Conservation (phyloP, 64 coral and sea anemone species). For the Orbicella faveolata region DNA sequence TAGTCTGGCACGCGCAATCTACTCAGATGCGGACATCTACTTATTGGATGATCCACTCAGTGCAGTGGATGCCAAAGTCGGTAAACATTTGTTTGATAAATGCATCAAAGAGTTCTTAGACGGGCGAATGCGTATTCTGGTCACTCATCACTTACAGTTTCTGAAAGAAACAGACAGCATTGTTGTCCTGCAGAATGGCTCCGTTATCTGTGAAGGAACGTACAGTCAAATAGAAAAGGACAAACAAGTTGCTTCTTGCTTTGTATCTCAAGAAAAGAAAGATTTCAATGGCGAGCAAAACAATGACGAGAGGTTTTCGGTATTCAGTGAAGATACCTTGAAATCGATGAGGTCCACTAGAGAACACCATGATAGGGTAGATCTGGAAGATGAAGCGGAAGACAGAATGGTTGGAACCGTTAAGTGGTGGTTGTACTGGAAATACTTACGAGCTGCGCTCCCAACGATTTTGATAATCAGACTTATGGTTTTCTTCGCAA, state of each 20-base stretch:
- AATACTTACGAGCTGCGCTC: constrained; percentile 36
- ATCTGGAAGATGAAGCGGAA: constrained; percentile 53
- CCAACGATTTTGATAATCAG: neutral
- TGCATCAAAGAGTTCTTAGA: constrained; percentile 34
- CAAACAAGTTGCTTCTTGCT: neutral
- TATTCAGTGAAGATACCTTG: neutral
- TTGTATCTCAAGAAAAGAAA: neutral
- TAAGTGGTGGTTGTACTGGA: constrained; percentile 51
- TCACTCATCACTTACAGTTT: constrained; percentile 50
- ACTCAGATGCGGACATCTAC: constrained; percentile 59
- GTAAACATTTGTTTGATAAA: constrained; percentile 46
- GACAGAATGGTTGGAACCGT: constrained; percentile 34
- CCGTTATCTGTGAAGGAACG: neutral
- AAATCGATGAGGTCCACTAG: neutral
- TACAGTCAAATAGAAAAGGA: neutral
- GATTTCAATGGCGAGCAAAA: neutral
- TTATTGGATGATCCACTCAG: constrained; percentile 71
- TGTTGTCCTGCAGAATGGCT: constrained; percentile 14
- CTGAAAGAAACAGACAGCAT: constrained; percentile 16
- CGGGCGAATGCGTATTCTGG: constrained; percentile 38
- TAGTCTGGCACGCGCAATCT: constrained; percentile 68
- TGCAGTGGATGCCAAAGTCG: constrained; percentile 63
- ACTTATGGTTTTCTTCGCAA: neutral
- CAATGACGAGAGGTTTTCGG: neutral
- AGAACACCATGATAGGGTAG: neutral